Conservation (phyloP, 1,140 invertebrate genomes). For the Araneus ventricosus region DNA sequence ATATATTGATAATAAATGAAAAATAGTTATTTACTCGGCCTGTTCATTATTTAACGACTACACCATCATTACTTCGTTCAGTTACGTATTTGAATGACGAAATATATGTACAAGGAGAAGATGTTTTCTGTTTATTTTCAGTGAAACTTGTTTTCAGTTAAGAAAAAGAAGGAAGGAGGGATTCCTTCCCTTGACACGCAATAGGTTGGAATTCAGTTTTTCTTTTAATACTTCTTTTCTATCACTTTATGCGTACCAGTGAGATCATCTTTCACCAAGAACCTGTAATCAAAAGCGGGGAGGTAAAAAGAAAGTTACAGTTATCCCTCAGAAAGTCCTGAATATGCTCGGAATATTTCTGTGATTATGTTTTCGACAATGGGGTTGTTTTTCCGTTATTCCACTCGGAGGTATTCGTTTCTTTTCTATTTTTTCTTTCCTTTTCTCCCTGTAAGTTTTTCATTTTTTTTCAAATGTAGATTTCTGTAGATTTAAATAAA, state of each 20-base stretch:
- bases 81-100: too few relatives aligned
- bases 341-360: conserved; percentile 19
- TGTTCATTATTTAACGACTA: too few relatives aligned
- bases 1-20: too few relatives aligned
- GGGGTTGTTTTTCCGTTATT: background rate
- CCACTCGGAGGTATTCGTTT: background rate
- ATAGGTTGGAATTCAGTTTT: conserved; percentile 11
- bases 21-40: too few relatives aligned
- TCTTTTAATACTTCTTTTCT: background rate
- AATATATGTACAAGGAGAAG: background rate
- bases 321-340: background rate
- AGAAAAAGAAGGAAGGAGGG: background rate
- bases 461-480: too few relatives aligned
- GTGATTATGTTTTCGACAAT: background rate
- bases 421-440: background rate
- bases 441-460: background rate
- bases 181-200: background rate
- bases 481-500: too few relatives aligned
- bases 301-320: background rate
- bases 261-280: conserved; percentile 6
- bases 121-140: background rate
- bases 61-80: too few relatives aligned
- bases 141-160: background rate
- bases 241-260: conserved; percentile 3
- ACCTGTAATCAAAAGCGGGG: conserved; percentile 37